Percentiles rank a stretch among this genome's conserved stretches.
Conservation (phyloP, 1,140 invertebrate genomes). For the Aphaenogaster rudis region DNA sequence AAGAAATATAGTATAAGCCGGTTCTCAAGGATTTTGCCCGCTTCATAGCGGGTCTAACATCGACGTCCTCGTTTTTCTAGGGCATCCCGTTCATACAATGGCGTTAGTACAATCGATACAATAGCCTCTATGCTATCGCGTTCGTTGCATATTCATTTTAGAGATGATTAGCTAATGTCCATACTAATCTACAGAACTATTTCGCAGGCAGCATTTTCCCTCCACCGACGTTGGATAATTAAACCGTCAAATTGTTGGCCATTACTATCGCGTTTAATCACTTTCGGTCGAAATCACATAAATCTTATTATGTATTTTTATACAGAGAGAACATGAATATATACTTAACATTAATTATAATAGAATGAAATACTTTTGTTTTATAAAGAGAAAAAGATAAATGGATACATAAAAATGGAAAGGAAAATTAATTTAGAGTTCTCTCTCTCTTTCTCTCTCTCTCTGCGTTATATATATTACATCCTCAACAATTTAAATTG, state of each 20-base stretch:
- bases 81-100: slow-evolving; percentile 47
- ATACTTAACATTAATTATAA: not conserved
- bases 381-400: not conserved
- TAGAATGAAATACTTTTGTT: not conserved
- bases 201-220: not conserved
- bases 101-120: slow-evolving; percentile 69
- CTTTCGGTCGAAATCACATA: not conserved
- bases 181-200: slow-evolving; percentile 31
- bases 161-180: slow-evolving; percentile 57
- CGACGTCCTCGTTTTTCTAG: slow-evolving; percentile 69
- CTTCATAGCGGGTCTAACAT: slow-evolving; percentile 43
- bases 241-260: not conserved
- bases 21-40: slow-evolving; percentile 20
- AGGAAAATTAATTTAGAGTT: too few relatives aligned
- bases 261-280: not conserved
- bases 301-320: not conserved
- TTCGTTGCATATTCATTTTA: slow-evolving; percentile 62
- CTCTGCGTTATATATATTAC: too few relatives aligned
- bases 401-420: not conserved
- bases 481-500: too few relatives aligned
- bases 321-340: not conserved
- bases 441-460: too few relatives aligned
- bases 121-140: slow-evolving; percentile 6
- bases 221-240: not conserved
- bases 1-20: not conserved